These are phyloP conservation scores for Nanorana parkeri DNA, from an alignment of 2,113 vertebrate species.

Conservation along the genomic window DNA sequence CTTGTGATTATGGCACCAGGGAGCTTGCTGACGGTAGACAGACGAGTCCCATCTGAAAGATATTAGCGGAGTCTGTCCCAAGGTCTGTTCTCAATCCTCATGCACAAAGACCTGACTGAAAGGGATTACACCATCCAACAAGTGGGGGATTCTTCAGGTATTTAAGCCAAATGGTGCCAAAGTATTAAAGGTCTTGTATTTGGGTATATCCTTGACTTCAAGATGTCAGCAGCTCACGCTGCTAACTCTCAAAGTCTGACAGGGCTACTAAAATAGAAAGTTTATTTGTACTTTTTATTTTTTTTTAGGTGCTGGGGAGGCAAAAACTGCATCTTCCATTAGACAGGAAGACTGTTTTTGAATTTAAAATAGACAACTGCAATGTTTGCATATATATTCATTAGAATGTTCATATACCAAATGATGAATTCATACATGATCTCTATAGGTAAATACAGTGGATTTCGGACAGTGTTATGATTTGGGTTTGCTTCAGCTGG, in stretches of 20 bases:
- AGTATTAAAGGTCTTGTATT: slow-evolving; percentile 25
- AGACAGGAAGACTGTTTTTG: no score
- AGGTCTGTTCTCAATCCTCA: slow-evolving; percentile 43
- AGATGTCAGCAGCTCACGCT: slow-evolving; percentile 6
- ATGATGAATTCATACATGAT: no score
- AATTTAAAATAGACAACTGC: no score
- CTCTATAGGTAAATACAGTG: no score
- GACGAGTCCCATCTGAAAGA: slow-evolving; percentile 63
- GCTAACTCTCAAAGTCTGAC: not conserved
- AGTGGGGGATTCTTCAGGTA: slow-evolving; percentile 38
- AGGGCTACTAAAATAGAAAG: not conserved
- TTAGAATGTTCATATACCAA: no score
- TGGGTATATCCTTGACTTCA: slow-evolving; percentile 7
- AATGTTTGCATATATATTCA: no score
- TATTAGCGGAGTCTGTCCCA: slow-evolving; percentile 59
- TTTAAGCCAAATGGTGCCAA: slow-evolving; percentile 52
- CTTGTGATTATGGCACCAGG: slow-evolving; percentile 51
- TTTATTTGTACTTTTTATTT: no score
- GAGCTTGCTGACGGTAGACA: slow-evolving; percentile 57
- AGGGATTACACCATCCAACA: slow-evolving; percentile 52
- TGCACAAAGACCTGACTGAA: slow-evolving; percentile 54
- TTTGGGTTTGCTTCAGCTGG: no score
- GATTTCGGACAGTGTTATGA: no score
- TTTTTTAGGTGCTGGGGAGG: no score
- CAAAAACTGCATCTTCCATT: no score